Evolutionary conservation across 2,888 invertebrate genomes (phyloP).

Genomic region (Eristalinus sepulchralis): DNA sequence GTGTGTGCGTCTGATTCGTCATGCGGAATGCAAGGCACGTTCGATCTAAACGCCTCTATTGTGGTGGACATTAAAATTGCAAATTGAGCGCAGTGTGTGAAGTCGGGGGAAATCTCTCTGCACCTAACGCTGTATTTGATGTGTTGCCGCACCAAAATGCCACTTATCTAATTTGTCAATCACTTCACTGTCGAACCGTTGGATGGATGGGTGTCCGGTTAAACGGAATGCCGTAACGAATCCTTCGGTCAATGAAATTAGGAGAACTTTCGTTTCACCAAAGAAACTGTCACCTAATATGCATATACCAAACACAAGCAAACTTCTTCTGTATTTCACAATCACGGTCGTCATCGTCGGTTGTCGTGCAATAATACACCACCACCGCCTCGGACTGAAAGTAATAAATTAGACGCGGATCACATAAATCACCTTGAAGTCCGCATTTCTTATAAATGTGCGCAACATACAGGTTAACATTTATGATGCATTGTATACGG

Average conservation of each 20-base stretch:
- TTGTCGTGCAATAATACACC: constrained; percentile 46
- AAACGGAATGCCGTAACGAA: constrained; percentile 26
- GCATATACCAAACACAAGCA: neutral
- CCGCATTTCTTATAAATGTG: constrained; percentile 70
- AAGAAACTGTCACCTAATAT: constrained; percentile 3
- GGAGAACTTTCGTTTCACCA: constrained; percentile 26
- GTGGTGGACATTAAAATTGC: constrained; percentile 65
- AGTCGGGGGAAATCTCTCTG: constrained; percentile 47
- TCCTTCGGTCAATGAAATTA: constrained; percentile 51
- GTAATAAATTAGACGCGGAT: constrained; percentile 79
- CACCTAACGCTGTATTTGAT: constrained; percentile 50
- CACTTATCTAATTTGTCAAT: constrained; percentile 61
- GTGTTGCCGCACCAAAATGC: constrained; percentile 33
- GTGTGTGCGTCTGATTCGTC: constrained; percentile 48
- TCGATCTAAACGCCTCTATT: constrained; percentile 68
- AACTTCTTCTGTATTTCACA: neutral
- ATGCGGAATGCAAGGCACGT: constrained; percentile 57
- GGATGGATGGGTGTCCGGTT: constrained; percentile 13
- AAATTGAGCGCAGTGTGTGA: constrained; percentile 53
- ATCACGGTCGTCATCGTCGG: constrained; percentile 29
- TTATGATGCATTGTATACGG: constrained; percentile 69
- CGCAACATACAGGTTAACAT: constrained; percentile 70
- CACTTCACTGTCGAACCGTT: constrained; percentile 24
- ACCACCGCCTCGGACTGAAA: constrained; percentile 72
- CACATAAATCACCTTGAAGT: constrained; percentile 80